phyloP scores from a whole-genome alignment of 2,113 vertebrate species.

The Oncorhynchus masou region DNA sequence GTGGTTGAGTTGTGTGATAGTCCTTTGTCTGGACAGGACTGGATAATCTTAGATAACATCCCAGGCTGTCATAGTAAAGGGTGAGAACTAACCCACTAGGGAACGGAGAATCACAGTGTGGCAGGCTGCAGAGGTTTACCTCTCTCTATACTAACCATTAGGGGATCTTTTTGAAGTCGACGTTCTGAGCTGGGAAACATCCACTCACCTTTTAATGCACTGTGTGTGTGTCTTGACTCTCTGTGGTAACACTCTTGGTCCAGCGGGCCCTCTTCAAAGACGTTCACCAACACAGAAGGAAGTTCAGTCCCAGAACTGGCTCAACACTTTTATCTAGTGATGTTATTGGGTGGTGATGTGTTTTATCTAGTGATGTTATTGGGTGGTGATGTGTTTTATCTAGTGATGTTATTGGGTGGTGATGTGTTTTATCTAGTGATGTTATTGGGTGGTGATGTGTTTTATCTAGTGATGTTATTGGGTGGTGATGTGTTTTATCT shows the following conservation, averaged over 20 bases:
- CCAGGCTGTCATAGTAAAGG: conserved; percentile 1
- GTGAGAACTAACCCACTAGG: neutral
- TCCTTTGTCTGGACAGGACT: neutral
- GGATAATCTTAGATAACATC: conserved; percentile 38
- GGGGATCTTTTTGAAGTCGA: conserved; percentile 1
- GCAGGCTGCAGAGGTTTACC: neutral
- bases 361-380: no score
- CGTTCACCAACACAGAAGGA: neutral
- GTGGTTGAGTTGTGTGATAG: neutral
- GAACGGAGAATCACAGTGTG: conserved; percentile 33
- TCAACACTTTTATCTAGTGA: conserved; percentile 17
- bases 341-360: no score
- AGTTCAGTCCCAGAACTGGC: conserved; percentile 25
- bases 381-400: conserved; percentile 2
- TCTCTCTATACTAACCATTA: neutral
- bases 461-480: no score
- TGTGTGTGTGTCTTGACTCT: conserved; percentile 9
- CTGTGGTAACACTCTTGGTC: conserved; percentile 5
- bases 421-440: no score
- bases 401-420: conserved; percentile 1
- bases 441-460: no score
- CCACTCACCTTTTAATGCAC: neutral
- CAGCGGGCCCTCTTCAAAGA: conserved; percentile 22
- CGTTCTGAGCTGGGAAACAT: neutral
- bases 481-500: no score